phyloP scores from a whole-genome alignment of 2,113 vertebrate genomes.

The Kryptolebias marmoratus region DNA sequence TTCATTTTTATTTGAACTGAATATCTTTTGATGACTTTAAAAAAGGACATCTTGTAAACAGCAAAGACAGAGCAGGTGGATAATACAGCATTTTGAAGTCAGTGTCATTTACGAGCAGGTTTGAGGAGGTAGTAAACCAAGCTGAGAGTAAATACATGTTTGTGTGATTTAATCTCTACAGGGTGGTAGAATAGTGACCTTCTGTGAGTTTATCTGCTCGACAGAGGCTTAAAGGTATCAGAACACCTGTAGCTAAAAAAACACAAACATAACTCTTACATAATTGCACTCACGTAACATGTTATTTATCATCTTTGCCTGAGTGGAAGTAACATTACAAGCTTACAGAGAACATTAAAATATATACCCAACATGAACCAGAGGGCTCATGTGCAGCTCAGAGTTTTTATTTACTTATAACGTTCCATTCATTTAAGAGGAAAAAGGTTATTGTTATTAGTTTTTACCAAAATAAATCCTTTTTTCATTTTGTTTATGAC shows the following conservation, averaged over 20 bases:
- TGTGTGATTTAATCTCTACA: not conserved
- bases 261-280: slow-evolving; percentile 14
- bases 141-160: not conserved
- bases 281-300: slow-evolving; percentile 39
- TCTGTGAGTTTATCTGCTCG: not conserved
- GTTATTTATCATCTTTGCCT: slow-evolving; percentile 20
- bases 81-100: not conserved
- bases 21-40: no score
- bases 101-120: not conserved
- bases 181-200: not conserved
- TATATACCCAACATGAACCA: slow-evolving; percentile 6
- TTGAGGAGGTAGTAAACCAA: not conserved
- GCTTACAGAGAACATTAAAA: slow-evolving; percentile 10
- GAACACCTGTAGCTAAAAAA: slow-evolving; percentile 14
- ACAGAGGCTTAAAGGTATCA: slow-evolving; percentile 3
- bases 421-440: not conserved
- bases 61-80: not conserved
- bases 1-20: no score
- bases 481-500: no score
- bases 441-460: no score
- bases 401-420: not conserved
- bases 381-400: not conserved
- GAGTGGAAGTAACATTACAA: slow-evolving; percentile 26
- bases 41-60: not conserved
- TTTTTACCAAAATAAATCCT: no score